A percentile compares a stretch with the other conserved stretches of the same genome.
Evolutionary conservation across 2,888 invertebrate genomes (phyloP).

Genomic region (Aspidapion aeneum): DNA sequence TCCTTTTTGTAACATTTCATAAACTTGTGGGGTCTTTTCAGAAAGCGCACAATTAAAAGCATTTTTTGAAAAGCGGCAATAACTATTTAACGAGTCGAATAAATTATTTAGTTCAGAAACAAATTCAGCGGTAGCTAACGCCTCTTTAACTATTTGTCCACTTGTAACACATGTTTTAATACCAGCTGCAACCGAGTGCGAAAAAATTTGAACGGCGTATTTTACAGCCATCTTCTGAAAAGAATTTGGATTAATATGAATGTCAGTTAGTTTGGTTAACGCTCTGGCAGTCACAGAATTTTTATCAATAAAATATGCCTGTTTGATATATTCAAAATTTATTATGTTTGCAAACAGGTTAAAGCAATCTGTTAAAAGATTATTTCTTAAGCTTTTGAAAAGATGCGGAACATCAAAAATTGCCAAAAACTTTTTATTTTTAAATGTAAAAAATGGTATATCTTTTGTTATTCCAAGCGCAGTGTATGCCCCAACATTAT

Average conservation of each 20-base stretch:
- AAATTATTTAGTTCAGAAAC: background rate
- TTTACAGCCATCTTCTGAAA: constrained; percentile 5
- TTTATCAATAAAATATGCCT: constrained; percentile 8
- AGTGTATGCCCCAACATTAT: no score
- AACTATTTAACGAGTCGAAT: constrained; percentile 6
- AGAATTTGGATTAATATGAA: constrained; percentile 1
- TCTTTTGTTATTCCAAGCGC: no score
- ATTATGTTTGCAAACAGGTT: background rate
- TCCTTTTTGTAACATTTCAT: background rate
- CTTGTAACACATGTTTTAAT: background rate
- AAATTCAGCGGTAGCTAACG: background rate
- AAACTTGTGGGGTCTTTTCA: background rate
- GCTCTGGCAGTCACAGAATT: background rate
- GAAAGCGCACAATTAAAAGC: background rate
- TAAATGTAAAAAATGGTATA: background rate
- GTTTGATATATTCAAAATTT: background rate
- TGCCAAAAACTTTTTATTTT: background rate
- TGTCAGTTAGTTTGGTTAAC: constrained; percentile 1
- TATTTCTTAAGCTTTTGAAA: no score
- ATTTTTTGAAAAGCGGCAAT: background rate
- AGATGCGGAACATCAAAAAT: no score
- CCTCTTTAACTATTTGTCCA: background rate
- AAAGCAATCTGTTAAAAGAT: no score
- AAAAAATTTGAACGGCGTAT: constrained; percentile 7
- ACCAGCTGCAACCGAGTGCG: background rate